A percentile compares a stretch with the other conserved stretches of the same genome.
phyloP scores from a whole-genome alignment of 1,140 invertebrate genomes.

The Cardiocondyla obscurior region DNA sequence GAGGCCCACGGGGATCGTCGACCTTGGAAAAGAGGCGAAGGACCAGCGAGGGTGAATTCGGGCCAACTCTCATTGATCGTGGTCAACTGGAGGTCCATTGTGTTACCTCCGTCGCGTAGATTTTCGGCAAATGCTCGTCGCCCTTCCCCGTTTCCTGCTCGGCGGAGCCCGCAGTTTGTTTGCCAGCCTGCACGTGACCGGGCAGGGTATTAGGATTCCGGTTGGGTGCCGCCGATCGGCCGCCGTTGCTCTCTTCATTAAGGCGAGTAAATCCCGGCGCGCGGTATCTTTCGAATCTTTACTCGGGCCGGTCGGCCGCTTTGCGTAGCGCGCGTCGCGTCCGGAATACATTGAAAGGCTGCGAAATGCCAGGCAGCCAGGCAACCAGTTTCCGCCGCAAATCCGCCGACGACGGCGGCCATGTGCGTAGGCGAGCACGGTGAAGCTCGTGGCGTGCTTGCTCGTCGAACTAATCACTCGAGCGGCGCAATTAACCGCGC shows the following conservation, averaged over 20 bases:
- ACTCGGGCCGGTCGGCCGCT: background rate
- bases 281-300: background rate
- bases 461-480: conserved; percentile 43
- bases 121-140: conserved; percentile 59
- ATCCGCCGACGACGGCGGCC: background rate
- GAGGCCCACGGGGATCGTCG: conserved; percentile 25
- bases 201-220: conserved; percentile 75
- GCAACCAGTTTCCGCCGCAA: conserved; percentile 22
- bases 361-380: conserved; percentile 25
- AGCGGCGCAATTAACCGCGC: conserved; percentile 44
- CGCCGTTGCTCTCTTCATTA: conserved; percentile 67
- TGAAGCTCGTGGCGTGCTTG: conserved; percentile 15
- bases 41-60: conserved; percentile 17
- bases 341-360: conserved; percentile 44
- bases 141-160: conserved; percentile 42
- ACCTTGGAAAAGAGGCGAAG: conserved; percentile 14
- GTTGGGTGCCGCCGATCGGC: conserved; percentile 68
- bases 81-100: conserved; percentile 76
- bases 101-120: conserved; percentile 63
- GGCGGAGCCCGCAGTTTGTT: conserved; percentile 70
- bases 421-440: conserved; percentile 8
- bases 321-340: conserved; percentile 10
- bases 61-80: conserved; percentile 75
- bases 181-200: conserved; percentile 77
- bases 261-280: conserved; percentile 23